phyloP scores from a whole-genome alignment of 2,888 invertebrate species.

The Cephus runcator region DNA sequence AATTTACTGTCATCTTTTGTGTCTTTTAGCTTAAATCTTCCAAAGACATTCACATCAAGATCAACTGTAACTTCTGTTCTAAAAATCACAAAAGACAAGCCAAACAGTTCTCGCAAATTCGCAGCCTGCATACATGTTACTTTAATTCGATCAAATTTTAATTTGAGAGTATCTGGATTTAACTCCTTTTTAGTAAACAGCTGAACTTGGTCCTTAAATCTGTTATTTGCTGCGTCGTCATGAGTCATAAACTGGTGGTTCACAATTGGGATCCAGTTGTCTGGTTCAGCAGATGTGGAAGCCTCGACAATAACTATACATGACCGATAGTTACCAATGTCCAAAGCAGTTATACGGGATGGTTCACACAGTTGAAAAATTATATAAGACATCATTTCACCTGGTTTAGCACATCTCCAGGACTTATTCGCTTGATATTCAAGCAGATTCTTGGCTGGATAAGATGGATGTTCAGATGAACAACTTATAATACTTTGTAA shows the following conservation, averaged over 20 bases:
- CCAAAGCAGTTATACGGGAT: conserved; percentile 54
- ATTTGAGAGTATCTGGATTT: conserved; percentile 49
- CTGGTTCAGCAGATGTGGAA: conserved; percentile 52
- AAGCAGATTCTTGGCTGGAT: conserved; percentile 55
- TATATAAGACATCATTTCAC: conserved; percentile 51
- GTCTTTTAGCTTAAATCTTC: conserved; percentile 54
- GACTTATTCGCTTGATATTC: conserved; percentile 44
- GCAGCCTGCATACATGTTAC: conserved; percentile 61
- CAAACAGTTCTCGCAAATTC: conserved; percentile 56
- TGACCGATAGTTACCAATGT: conserved; percentile 57
- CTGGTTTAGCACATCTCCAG: conserved; percentile 59
- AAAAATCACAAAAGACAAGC: conserved; percentile 49
- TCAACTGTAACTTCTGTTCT: conserved; percentile 54
- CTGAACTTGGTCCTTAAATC: conserved; percentile 58
- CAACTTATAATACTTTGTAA: conserved; percentile 53
- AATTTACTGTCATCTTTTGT: conserved; percentile 20
- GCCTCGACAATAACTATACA: conserved; percentile 58
- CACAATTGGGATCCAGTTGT: conserved; percentile 55
- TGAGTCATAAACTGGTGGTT: conserved; percentile 58
- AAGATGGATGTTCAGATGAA: conserved; percentile 56
- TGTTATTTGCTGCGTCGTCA: conserved; percentile 55
- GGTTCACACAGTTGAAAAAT: conserved; percentile 53
- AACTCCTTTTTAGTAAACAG: conserved; percentile 58
- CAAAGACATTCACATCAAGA: conserved; percentile 52
- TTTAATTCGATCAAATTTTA: conserved; percentile 56